phyloP scores from a whole-genome alignment of 2,797 vertebrate species.

The Cossypha heuglini region DNA sequence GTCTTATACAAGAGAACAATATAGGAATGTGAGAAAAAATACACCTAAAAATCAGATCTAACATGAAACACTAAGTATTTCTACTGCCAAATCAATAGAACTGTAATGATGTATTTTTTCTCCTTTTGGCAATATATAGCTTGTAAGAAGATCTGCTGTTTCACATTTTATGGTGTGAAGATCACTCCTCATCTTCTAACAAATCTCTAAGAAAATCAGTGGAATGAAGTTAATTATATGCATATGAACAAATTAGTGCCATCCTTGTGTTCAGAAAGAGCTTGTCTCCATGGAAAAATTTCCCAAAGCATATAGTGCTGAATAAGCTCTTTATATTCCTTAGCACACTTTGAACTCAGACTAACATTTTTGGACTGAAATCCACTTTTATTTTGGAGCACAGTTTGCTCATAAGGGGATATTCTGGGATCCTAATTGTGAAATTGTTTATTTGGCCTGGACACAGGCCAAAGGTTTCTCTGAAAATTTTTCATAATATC shows the following conservation, averaged over 20 bases:
- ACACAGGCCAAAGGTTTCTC: background rate
- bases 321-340: conserved; percentile 20
- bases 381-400: background rate
- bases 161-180: background rate
- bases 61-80: background rate
- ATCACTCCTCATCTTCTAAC: background rate
- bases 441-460: background rate
- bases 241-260: background rate
- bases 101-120: background rate
- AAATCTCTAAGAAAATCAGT: background rate
- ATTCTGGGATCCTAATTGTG: background rate
- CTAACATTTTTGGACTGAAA: background rate
- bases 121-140: background rate
- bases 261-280: background rate
- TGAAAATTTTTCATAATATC: background rate
- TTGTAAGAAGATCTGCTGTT: background rate
- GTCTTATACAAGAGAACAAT: background rate
- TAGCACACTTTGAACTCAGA: background rate
- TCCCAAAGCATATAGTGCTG: background rate
- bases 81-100: background rate
- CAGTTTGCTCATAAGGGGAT: background rate
- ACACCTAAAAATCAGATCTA: background rate
- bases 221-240: background rate
- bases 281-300: background rate
- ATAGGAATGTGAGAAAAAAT: background rate